phyloP scores from a whole-genome alignment of 2,888 invertebrate genomes.

The Acanthosepion pharaonis region DNA sequence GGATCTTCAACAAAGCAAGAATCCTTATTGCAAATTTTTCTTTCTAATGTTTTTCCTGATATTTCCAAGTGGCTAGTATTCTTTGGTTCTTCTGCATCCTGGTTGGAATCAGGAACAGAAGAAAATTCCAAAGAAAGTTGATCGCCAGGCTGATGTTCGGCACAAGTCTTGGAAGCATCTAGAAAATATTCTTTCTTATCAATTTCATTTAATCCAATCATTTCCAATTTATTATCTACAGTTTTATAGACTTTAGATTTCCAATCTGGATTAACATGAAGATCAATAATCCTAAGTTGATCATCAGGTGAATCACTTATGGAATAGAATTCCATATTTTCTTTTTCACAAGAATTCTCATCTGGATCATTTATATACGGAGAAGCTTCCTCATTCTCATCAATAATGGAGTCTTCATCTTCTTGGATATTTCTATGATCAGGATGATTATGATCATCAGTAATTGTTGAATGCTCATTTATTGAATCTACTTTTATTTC shows the following conservation, averaged over 20 bases:
- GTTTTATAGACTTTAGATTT: background rate
- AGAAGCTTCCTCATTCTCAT: too few relatives aligned
- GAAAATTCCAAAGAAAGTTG: background rate
- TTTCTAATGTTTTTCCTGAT: background rate
- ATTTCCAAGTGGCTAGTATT: background rate
- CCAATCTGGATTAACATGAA: background rate
- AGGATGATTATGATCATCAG: background rate
- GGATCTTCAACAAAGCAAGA: background rate
- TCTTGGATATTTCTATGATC: background rate
- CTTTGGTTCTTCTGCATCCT: background rate
- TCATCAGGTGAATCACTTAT: background rate
- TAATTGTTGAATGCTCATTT: background rate
- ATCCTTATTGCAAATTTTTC: background rate
- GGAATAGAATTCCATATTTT: background rate
- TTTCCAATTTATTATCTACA: background rate
- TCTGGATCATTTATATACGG: too few relatives aligned
- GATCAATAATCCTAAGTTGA: background rate
- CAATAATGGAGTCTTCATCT: too few relatives aligned
- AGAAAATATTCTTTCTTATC: background rate
- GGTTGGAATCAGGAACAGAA: background rate
- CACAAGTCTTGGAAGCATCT: background rate
- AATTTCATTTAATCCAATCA: background rate
- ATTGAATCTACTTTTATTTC: background rate
- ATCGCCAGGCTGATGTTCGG: background rate
- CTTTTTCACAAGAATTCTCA: background rate